Conservation (phyloP, 2,888 invertebrate species). For the Cosmia pyralina region DNA sequence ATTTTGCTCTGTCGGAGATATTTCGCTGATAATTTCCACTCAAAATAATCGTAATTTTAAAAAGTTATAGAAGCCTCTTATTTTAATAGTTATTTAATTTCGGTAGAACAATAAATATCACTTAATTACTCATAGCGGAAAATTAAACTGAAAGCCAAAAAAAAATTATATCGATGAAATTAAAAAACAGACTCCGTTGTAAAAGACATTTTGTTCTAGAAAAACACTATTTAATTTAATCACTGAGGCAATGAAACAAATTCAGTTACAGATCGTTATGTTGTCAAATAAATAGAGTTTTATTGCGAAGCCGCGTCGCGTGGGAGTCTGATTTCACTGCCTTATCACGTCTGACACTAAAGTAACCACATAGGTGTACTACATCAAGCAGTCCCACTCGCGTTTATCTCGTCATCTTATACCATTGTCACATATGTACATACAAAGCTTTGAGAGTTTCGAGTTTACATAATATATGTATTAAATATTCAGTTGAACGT, state of each 20-base stretch:
- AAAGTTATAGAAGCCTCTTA: not conserved
- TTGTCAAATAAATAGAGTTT: slow-evolving; percentile 34
- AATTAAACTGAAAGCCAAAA: slow-evolving; percentile 32
- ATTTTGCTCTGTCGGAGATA: not conserved
- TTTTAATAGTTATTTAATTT: slow-evolving; percentile 19
- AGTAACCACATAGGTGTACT: not conserved
- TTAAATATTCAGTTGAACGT: slow-evolving; percentile 60
- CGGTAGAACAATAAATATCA: not conserved
- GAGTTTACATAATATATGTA: slow-evolving; percentile 42
- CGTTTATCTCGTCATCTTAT: slow-evolving; percentile 25
- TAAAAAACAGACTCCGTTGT: slow-evolving; percentile 6
- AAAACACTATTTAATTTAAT: slow-evolving; percentile 27
- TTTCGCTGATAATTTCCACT: slow-evolving; percentile 10
- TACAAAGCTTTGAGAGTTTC: slow-evolving; percentile 39
- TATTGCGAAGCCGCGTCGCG: slow-evolving; percentile 5
- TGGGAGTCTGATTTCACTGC: slow-evolving; percentile 22
- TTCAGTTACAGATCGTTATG: slow-evolving; percentile 20
- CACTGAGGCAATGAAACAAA: slow-evolving; percentile 11
- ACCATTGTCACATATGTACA: slow-evolving; percentile 33
- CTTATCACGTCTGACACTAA: slow-evolving; percentile 35
- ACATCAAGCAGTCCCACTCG: not conserved
- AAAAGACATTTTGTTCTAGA: slow-evolving; percentile 19
- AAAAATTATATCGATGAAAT: slow-evolving; percentile 15
- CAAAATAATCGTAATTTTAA: slow-evolving; percentile 16
- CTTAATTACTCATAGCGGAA: slow-evolving; percentile 12